These are phyloP conservation scores for Ctenomys sociabilis DNA, from an alignment of 2,113 vertebrate species.

Conservation along the genomic window DNA sequence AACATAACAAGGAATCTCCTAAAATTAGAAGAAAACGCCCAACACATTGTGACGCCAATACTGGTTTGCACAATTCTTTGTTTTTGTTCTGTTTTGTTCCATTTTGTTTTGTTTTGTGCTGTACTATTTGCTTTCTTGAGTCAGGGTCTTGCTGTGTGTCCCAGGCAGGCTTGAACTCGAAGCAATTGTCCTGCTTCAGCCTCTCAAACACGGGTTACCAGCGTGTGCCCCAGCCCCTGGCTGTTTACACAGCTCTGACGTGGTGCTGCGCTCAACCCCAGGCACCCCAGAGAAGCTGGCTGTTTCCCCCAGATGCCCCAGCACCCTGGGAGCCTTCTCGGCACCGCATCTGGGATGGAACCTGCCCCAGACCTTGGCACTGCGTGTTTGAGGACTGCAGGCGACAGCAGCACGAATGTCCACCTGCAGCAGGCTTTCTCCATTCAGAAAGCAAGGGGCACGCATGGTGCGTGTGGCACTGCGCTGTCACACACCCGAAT, in stretches of 20 bases:
- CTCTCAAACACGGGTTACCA: neutral
- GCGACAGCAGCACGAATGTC: neutral
- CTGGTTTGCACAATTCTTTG: neutral
- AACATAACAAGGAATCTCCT: neutral
- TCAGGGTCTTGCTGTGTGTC: neutral
- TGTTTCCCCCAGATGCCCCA: neutral
- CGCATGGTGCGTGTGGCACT: neutral
- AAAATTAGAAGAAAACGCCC: neutral
- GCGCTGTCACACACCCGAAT: neutral
- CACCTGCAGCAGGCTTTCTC: neutral
- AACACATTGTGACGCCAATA: neutral
- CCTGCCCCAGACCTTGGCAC: neutral
- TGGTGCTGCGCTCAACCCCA: neutral
- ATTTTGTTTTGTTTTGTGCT: neutral
- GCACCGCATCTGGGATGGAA: neutral
- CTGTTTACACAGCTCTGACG: neutral
- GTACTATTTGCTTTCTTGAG: neutral
- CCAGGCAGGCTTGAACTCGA: neutral
- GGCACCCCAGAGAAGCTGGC: neutral
- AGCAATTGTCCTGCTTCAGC: no score
- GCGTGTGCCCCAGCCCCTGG: neutral
- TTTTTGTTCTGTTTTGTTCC: neutral
- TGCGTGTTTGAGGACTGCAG: neutral
- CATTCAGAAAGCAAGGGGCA: neutral
- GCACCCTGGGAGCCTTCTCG: neutral